Base-by-base conservation (phyloP, 2,797 vertebrate genomes). In the Crenichthys baileyi region DNA sequence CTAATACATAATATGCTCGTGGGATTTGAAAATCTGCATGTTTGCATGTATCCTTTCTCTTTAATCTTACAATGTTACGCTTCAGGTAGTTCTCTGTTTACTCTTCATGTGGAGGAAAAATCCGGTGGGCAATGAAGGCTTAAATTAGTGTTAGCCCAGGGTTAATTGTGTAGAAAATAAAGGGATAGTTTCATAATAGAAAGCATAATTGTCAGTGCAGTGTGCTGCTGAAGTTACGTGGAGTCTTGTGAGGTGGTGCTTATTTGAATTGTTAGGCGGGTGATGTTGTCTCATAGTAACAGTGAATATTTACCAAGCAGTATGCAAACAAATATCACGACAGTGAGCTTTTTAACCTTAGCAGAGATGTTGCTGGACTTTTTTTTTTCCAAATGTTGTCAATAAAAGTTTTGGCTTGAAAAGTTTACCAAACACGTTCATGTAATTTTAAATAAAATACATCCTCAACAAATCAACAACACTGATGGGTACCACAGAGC, bases 131-230 rank as follows among this genome's bases (percentile, higher is more conserved):
- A 88, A 73, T 79, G 84, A 78, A 81, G 77, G 79, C 82, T 81
- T 90, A 90, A 87, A 91, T 91, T 88, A 86, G 83, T 79, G 80
- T 88, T 85, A 90, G 81, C 82, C 83, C 71, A 85, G 83, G 86
- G 91, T 92, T 92, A 90, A 92, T 92, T 90, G 79, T 83, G 84
- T 87, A 79, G 82, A 83, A 91, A 89, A 88, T 85, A 88, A 82
- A 81, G 71, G 72, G 68, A 61, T 79, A 76, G 71, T 65, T 71
- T 79, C 60, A 63, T 63, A 53, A 77, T 26, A 61, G 46, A 72
- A 72, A 56, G 63, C 61, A 71, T 83, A 81, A 87, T 83, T 78
- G 76, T 83, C 77, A 73, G 73, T 71, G 39, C 73, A 65, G 65
- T 56, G 36, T 70, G 63, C 50, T 48, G 50, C 79, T 72, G 74